Evolutionary conservation across 2,888 invertebrate species (phyloP), one percentile per base, ranked within the genome.

Genomic region (Chironomus riparius): DNA sequence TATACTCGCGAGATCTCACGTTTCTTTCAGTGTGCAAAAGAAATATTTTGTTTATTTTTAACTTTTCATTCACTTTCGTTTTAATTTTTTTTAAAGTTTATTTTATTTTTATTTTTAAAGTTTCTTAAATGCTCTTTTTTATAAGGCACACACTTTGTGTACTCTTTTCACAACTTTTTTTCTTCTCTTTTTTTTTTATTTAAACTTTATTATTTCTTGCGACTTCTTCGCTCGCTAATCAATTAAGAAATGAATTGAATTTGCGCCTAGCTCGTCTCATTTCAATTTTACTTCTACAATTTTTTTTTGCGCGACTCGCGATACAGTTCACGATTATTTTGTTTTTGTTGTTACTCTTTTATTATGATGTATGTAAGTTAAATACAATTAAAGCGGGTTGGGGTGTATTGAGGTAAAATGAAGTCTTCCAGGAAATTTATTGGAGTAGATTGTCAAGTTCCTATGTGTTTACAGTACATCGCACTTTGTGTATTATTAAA

Each of bases 161-260:
- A 1, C 28, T 28, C 5, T 5, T 28, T 5, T 4, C 38, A 7
- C 1, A 38, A 10, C 2, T 5, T 38, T 10, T 38, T 38, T 38
- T 38, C 10, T 38, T 15, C 15, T 15, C 15, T 56, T 56, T 56
- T n/a, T n/a, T 50, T 50, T 56, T n/a, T 56, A 7, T 38, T 38
- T 38, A 15, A 56, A 56, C 56, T 38, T 38, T 38, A 38, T 38
- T 38, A 10, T 38, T 38, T 38, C 7, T 10, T 38, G 38, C 38
- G 24, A 65, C 65, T 74, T 68, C 74, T 65, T 38, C 22, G 47
- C 28, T 72, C 47, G 15, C 61, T 68, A 65, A 74, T 74, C 74
- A 74, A 65, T 74, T 47, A 47, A 65, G 21, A 65, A 65, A 65
- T 65, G 65, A 65, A 65, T 18, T 65, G 13, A 65, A 65, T 65